Percentiles rank a stretch among this genome's conserved stretches.
Evolutionary conservation across 2,888 invertebrate genomes (phyloP).

Genomic region (Pristionchus japonicus): DNA sequence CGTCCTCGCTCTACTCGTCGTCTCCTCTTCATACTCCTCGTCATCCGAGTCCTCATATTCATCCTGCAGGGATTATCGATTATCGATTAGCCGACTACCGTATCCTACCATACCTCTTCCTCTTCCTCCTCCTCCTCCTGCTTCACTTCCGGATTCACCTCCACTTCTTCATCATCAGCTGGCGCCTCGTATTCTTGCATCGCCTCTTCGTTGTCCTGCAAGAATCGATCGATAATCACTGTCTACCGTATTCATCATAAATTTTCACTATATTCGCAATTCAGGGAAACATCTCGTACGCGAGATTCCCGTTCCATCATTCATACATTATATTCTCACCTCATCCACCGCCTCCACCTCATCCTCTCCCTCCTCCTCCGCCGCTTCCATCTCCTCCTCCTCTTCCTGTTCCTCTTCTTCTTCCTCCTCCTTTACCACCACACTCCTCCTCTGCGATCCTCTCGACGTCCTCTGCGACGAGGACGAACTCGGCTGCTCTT

Average conservation of each 20-base stretch:
- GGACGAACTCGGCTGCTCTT: background rate
- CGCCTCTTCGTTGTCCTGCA: background rate
- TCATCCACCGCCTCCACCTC: background rate
- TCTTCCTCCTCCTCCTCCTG: slow-evolving; percentile 6
- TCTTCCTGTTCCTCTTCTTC: background rate
- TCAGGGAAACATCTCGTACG: too few species aligned
- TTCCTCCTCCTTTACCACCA: background rate
- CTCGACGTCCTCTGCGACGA: background rate
- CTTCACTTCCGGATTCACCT: background rate
- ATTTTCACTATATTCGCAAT: too few species aligned
- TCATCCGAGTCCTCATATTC: slow-evolving; percentile 3
- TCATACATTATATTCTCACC: too few species aligned
- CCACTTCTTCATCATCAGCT: slow-evolving; percentile 5
- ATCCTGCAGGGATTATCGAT: background rate
- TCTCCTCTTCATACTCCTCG: background rate
- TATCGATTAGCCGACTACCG: too few species aligned
- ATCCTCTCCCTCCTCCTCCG: background rate
- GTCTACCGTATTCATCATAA: background rate
- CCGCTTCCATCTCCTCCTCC: background rate
- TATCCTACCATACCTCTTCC: background rate
- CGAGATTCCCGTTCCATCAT: too few species aligned
- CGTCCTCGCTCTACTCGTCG: background rate
- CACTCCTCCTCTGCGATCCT: background rate
- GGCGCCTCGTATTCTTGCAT: background rate
- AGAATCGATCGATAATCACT: background rate